Percentiles rank a stretch among this genome's conserved stretches.
These are phyloP conservation scores for Xiphydria camelus DNA, from an alignment of 2,888 invertebrate species.

Conservation along the genomic window DNA sequence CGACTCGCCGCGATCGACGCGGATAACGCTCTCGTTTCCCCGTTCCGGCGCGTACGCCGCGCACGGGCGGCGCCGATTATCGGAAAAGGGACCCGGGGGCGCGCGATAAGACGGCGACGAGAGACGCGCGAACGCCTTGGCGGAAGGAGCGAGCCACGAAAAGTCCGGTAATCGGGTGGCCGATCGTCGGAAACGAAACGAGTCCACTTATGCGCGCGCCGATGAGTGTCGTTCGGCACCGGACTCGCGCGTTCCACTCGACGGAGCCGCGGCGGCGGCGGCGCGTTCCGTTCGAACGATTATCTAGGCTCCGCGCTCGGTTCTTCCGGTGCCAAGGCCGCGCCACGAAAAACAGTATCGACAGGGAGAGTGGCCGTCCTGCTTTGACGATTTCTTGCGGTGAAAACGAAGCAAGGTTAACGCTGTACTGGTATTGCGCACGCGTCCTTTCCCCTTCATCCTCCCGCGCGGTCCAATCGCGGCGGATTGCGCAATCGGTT, in stretches of 20 bases:
- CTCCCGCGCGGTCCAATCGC: background rate
- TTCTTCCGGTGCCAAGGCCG: constrained; percentile 27
- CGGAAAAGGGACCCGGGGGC: too few species aligned
- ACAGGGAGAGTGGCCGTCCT: constrained; percentile 29
- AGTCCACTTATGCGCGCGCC: too few species aligned
- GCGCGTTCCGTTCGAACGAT: constrained; percentile 25
- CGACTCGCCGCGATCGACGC: too few species aligned
- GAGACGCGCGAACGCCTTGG: too few species aligned
- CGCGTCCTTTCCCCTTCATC: constrained; percentile 17
- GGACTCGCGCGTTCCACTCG: constrained; percentile 9
- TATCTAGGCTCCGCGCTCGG: constrained; percentile 21
- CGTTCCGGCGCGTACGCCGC: too few species aligned
- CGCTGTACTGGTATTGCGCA: constrained; percentile 30
- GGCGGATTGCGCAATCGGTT: constrained; percentile 3
- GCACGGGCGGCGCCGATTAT: too few species aligned
- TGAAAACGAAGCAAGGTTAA: constrained; percentile 19
- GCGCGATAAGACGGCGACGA: too few species aligned
- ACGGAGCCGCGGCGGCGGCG: constrained; percentile 9
- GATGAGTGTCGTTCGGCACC: too few species aligned
- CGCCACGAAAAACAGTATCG: constrained; percentile 5
- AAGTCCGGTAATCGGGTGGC: too few species aligned
- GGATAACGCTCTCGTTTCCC: too few species aligned
- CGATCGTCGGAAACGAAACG: too few species aligned
- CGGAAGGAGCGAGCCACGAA: too few species aligned
- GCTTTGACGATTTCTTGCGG: constrained; percentile 30